Evolutionary conservation across 1,140 invertebrate species (phyloP).

Genomic region (Vanessa atalanta): DNA sequence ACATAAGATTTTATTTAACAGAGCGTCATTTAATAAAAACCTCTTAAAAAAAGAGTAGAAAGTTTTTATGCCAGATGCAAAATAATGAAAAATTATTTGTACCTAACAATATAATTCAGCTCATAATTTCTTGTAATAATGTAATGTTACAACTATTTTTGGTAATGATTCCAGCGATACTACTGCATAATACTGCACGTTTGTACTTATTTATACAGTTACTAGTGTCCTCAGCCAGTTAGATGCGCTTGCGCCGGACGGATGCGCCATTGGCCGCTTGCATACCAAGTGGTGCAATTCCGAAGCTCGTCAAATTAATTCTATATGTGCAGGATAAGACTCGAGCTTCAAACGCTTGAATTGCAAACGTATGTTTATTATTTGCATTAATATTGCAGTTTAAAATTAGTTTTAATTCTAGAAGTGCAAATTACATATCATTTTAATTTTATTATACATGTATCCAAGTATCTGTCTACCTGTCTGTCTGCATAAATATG

Average conservation of each 20-base stretch:
- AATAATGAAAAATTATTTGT: no score
- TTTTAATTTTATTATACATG: neutral
- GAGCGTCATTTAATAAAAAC: no score
- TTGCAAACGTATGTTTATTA: slow-evolving; percentile 5
- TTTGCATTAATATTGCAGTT: slow-evolving; percentile 1
- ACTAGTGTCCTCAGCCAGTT: neutral
- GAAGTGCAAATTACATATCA: neutral
- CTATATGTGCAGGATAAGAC: slow-evolving; percentile 29
- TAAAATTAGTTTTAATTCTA: neutral
- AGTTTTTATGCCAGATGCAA: no score
- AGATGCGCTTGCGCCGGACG: slow-evolving; percentile 41
- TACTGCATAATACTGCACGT: neutral
- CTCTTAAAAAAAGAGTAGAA: no score
- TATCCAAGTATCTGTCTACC: no score
- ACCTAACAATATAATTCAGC: no score
- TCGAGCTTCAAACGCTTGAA: neutral
- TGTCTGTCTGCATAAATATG: no score
- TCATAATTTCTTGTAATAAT: no score
- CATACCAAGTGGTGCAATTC: slow-evolving; percentile 55
- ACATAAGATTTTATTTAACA: no score
- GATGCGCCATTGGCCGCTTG: slow-evolving; percentile 40
- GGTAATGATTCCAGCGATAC: neutral
- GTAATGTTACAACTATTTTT: neutral
- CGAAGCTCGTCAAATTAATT: slow-evolving; percentile 59
- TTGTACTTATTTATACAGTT: slow-evolving; percentile 7